Evolutionary conservation across 1,140 invertebrate genomes (phyloP).

Genomic region (Varroa destructor): DNA sequence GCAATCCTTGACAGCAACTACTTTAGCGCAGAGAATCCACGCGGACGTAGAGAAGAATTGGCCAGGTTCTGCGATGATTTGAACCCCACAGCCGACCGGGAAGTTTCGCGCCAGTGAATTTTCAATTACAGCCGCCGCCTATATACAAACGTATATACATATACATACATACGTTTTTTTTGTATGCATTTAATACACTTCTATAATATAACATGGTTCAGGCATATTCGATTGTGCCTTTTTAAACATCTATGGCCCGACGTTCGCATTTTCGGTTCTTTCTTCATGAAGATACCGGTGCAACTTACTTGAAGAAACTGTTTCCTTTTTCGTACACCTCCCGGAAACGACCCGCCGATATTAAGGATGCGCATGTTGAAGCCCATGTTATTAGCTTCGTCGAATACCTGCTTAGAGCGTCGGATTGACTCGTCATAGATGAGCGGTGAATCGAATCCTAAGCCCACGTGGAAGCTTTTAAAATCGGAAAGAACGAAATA

Average conservation of each 20-base stretch:
- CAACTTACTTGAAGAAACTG: constrained; percentile 3
- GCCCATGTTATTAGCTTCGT: constrained; percentile 55
- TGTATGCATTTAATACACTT: too few species aligned
- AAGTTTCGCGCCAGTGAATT: constrained; percentile 41
- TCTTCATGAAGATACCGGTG: too few species aligned
- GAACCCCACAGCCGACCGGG: constrained; percentile 38
- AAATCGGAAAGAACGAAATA: neutral
- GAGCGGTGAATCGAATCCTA: constrained; percentile 29
- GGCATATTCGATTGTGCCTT: too few species aligned
- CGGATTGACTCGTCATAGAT: constrained; percentile 31
- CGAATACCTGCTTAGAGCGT: constrained; percentile 48
- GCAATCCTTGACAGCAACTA: constrained; percentile 38
- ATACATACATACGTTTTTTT: too few species aligned
- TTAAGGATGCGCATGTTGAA: constrained; percentile 60
- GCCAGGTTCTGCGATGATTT: constrained; percentile 45
- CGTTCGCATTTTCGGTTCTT: too few species aligned
- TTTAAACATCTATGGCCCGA: too few species aligned
- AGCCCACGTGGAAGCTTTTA: constrained; percentile 30
- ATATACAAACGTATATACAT: constrained; percentile 3
- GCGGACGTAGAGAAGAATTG: constrained; percentile 44
- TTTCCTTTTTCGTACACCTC: constrained; percentile 46
- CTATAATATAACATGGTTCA: too few species aligned
- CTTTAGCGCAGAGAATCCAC: constrained; percentile 41
- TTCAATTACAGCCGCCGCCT: constrained; percentile 32
- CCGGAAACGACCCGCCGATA: constrained; percentile 70